phyloP scores from a whole-genome alignment of 2,888 invertebrate species.

The Melikaiella ostensackeni region DNA sequence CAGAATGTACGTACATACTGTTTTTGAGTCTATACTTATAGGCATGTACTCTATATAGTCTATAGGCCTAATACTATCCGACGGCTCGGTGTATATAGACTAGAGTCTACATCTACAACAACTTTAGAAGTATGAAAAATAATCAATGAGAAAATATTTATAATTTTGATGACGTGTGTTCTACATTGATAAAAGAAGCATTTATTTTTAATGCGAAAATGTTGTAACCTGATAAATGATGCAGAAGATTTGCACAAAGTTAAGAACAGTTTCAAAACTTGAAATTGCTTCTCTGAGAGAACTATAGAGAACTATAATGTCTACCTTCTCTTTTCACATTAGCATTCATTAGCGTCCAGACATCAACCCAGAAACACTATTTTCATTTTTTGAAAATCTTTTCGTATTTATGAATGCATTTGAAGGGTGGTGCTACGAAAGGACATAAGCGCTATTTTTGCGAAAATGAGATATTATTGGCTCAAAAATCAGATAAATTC shows the following conservation, averaged over 20 bases:
- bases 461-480: no score
- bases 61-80: constrained; percentile 3
- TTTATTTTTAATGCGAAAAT: neutral
- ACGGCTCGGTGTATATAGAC: neutral
- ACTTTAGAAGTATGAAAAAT: neutral
- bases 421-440: no score
- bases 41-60: neutral
- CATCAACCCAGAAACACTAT: no score
- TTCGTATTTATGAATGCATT: no score
- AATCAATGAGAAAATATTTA: neutral
- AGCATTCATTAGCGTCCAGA: neutral
- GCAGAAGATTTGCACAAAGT: neutral
- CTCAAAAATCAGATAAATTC: no score
- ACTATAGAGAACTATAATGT: neutral
- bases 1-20: neutral
- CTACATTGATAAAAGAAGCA: neutral
- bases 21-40: constrained; percentile 7
- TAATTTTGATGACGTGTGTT: neutral
- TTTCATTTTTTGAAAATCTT: no score
- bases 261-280: neutral
- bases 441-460: no score
- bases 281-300: neutral
- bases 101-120: neutral
- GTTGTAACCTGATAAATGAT: neutral
- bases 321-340: neutral